Evolutionary conservation across 2,888 invertebrate species (phyloP), one percentile per base, ranked within the genome.

Genomic region (Campaea margaritaria): DNA sequence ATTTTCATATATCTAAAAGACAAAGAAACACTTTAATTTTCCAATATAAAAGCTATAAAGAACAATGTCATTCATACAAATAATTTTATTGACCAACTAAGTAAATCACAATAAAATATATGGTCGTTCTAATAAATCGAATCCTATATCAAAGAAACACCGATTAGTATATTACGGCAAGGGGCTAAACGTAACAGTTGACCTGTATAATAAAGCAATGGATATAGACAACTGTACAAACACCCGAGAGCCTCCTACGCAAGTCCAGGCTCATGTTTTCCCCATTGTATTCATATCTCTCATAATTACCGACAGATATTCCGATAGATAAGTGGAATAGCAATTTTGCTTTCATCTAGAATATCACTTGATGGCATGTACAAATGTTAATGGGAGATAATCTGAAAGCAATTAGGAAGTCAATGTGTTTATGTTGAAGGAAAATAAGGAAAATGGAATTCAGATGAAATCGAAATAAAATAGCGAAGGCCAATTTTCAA

Each of bases 171-270:
- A 34, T 27, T 36, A 36, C 2, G n/a, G n/a, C 36, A n/a, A 36
- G 36, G 12, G 1, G 5, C 11, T 34, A 34, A 34, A 34, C 11
- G 9, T 34, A 34, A 9, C 34, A 34, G 34, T 11, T 34, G 34
- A 34, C 3, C 9, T 34, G 8, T 34, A 34, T 7, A 34, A 34
- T 9, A 11, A 10, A 3, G 5, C n/a, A n/a, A 8, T 14, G 15
- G 21, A 36, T 28, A 55, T 49, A 62, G 45, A 53, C 12, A 54
- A 50, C 28, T 58, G 50, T 39, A 27, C 46, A 67, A 65, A 67
- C 65, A 67, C 62, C 62, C 38, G 58, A 69, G 52, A 64, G 51
- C 28, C 27, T 57, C 64, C 65, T 65, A 67, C 65, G 64, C 64
- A 59, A 28, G 46, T 50, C 54, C 56, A 38, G 38, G 27, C 54